A percentile compares a stretch with the other conserved stretches of the same genome.
Evolutionary conservation across 2,113 vertebrate genomes (phyloP).

Genomic region (Onychostoma macrolepis): DNA sequence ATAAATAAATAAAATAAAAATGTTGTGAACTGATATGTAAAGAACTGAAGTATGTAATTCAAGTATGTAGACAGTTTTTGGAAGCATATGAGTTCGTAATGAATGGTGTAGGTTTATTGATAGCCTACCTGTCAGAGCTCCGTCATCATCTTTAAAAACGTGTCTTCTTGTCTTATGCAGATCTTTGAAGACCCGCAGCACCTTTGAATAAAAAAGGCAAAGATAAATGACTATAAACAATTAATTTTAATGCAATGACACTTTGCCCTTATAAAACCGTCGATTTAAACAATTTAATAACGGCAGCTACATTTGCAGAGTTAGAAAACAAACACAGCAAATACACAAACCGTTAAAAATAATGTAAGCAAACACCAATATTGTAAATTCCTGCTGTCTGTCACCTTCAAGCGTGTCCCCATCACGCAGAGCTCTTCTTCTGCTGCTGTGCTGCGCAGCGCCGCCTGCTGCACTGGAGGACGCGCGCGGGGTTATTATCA

Average conservation of each 20-base stretch:
- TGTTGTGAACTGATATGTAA: neutral
- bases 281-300: neutral
- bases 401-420: slow-evolving; percentile 55
- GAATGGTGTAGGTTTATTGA: no score
- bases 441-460: neutral
- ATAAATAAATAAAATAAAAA: neutral
- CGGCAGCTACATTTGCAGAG: neutral
- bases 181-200: slow-evolving; percentile 72
- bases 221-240: neutral
- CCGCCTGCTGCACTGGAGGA: slow-evolving; percentile 23
- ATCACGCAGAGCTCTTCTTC: slow-evolving; percentile 15
- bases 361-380: neutral
- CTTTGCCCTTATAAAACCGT: neutral
- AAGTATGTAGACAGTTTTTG: neutral
- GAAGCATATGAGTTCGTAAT: neutral
- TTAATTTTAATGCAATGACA: neutral
- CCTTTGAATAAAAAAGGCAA: slow-evolving; percentile 58
- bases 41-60: no score
- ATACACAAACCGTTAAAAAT: neutral
- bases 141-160: slow-evolving; percentile 75
- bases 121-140: slow-evolving; percentile 74
- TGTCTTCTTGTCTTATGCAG: slow-evolving; percentile 73
- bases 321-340: neutral
- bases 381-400: neutral
- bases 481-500: no score